These are phyloP conservation scores for Drosophila robusta DNA, from an alignment of 2,888 invertebrate species.

Conservation along the genomic window DNA sequence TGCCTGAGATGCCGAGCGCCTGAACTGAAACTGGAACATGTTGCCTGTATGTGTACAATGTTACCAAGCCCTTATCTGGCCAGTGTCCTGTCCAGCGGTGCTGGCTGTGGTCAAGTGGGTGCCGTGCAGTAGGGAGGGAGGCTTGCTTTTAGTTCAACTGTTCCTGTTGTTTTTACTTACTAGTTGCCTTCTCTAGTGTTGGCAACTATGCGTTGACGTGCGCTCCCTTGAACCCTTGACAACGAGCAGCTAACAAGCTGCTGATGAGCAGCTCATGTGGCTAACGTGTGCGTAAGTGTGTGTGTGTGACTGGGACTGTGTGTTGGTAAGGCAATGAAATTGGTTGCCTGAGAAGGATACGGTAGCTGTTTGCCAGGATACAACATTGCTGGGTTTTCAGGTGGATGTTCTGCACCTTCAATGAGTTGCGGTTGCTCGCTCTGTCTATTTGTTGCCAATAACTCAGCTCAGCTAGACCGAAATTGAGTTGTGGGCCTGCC, in stretches of 20 bases:
- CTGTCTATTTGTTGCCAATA: conserved; percentile 45
- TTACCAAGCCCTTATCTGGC: conserved; percentile 29
- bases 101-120: conserved; percentile 26
- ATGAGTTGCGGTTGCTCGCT: conserved; percentile 18
- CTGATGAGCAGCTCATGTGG: conserved; percentile 48
- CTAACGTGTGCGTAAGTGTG: conserved; percentile 1
- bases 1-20: conserved; percentile 10
- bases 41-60: conserved; percentile 30
- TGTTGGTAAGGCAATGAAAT: conserved; percentile 37
- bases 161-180: conserved; percentile 18
- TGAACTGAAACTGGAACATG: conserved; percentile 35
- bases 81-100: conserved; percentile 28
- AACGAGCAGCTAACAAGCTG: conserved; percentile 59
- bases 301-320: not conserved
- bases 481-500: conserved; percentile 20
- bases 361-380: conserved; percentile 29
- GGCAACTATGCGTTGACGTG: conserved; percentile 40
- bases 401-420: conserved; percentile 18
- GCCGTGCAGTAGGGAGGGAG: not conserved
- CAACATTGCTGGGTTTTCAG: conserved; percentile 22
- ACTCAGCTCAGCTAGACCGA: conserved; percentile 20
- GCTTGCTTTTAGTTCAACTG: not conserved
- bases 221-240: conserved; percentile 39
- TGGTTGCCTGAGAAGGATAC: conserved; percentile 21
- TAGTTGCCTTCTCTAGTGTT: conserved; percentile 36